Percentiles rank a stretch among this genome's conserved stretches.
phyloP scores from a whole-genome alignment of 2,113 vertebrate genomes.

The Dasyprocta punctata region DNA sequence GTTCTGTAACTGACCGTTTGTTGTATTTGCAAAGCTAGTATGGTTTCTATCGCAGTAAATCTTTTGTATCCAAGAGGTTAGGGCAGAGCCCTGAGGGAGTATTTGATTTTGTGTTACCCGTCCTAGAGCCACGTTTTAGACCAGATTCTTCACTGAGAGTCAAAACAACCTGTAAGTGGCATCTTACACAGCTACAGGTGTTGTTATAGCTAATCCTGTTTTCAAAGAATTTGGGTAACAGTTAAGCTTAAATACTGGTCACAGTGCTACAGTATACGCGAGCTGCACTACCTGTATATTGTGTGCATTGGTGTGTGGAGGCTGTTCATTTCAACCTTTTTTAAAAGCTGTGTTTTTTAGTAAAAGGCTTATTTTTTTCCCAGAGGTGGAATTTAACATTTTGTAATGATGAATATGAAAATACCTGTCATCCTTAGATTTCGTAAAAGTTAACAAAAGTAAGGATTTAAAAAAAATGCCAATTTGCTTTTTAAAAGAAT shows the following conservation, averaged over 20 bases:
- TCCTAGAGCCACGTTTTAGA: constrained; percentile 88
- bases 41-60: constrained; percentile 90
- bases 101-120: constrained; percentile 83
- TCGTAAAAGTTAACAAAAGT: constrained; percentile 85
- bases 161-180: constrained; percentile 84
- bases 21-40: constrained; percentile 88
- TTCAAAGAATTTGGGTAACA: constrained; percentile 78
- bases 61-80: constrained; percentile 94
- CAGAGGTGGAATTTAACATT: constrained; percentile 86
- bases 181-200: constrained; percentile 81
- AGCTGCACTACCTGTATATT: constrained; percentile 84
- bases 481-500: constrained; percentile 83
- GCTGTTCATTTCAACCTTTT: constrained; percentile 86
- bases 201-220: constrained; percentile 82
- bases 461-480: constrained; percentile 76
- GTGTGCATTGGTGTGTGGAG: constrained; percentile 83
- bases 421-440: constrained; percentile 86
- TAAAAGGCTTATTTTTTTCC: constrained; percentile 89
- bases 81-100: constrained; percentile 94
- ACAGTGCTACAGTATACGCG: constrained; percentile 79
- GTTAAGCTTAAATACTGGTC: constrained; percentile 82
- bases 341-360: constrained; percentile 88
- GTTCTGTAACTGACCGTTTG: constrained; percentile 87
- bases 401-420: constrained; percentile 88
- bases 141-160: constrained; percentile 90